Base-by-base conservation (phyloP, 1,140 invertebrate genomes). In the Drosophila nikananu region DNA sequence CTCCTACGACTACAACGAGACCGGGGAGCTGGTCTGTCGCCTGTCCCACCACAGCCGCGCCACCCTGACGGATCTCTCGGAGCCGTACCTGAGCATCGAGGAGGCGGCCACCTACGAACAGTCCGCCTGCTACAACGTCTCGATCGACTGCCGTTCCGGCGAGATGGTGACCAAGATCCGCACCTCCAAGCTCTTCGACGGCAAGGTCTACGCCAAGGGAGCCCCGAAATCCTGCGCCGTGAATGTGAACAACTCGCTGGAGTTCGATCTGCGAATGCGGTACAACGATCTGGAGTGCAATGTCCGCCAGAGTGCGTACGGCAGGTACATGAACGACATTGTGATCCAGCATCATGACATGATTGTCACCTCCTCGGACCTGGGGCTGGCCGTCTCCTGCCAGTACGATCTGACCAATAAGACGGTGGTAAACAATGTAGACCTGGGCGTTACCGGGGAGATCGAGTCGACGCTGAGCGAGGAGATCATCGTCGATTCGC, bases 301-400 rank as follows among this genome's bases (percentile, higher is more conserved):
- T 93, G 97, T 97, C 17, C 95, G 96, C 75, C 96, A 97, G 86
- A 97, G 97, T 82, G 96, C 96, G 65, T 95, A 97, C 48, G 97
- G 97, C 61, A 95, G 96, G 81, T 98, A 97, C 81, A 94, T 97
- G 75, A 98, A 97, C 93, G 97, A 98, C 93, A 96, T 98, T 46
- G 96, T 98, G 46, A 98, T 98, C 78, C 97, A 99, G 93, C 97
- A 98, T 93, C 97, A 99, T 93, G 97, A 98, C 93, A 97, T 97
- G 83, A 98, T 99, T 84, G 97, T 99, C 57, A 99, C 98, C 58
- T 98, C 97, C 44, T 97, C 97, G n/a, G 98, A 98, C 95, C 94
- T 98, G 77, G 97, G 97, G 7, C 94, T 98, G 17, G 97, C 97
- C 10, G 97, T 98, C 27, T 97, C 97, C 74, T 98, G 98, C 93